Base-by-base conservation (phyloP, 2,797 vertebrate genomes). In the Semaprochilodus insignis region DNA sequence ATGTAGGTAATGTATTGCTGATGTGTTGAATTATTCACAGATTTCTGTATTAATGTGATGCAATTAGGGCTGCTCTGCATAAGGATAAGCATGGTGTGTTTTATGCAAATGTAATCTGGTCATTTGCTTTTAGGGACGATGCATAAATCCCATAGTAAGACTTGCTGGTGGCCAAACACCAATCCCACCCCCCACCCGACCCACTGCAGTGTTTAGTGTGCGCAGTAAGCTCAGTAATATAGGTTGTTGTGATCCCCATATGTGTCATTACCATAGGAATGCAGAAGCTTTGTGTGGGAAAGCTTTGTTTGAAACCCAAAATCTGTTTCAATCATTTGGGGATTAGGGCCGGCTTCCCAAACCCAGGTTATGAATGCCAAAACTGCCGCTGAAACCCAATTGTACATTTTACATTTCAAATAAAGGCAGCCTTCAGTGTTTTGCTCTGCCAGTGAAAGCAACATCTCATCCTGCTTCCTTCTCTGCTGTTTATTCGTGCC, bases 51-150 rank as follows among this genome's bases (percentile, higher is more conserved):
- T 79, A 79, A 81, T 79, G 62, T 54, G 66, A 81, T 36, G 62
- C 83, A 85, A 77, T 83, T 71, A 83, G 63, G 65, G 6, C 23
- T 23, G 78, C 63, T 34, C 73, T 74, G 6, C 27, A 57, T 69
- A 52, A 71, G 71, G 72, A 55, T 85, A 85, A 81, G 66, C 31
- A 66, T 57, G 10, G 52, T 77, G 60, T 79, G 83, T 85, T 88
- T 85, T 89, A 85, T 59, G 17, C 69, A 75, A 83, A 27, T 90
- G 65, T 85, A 87, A 90, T 92, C 85, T 85, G 67, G 23, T 85
- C 72, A 82, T 91, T 90, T 82, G 76, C 84, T 91, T 88, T 87
- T 25, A 81, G 86, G 78, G 82, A 90, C 83, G 85, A 83, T 85
- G 70, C 19, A 77, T 78, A 77, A 86, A 90, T 88, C 87, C 79